Conservation (phyloP, 1,140 invertebrate species). For the Ditylenchus dipsaci region DNA sequence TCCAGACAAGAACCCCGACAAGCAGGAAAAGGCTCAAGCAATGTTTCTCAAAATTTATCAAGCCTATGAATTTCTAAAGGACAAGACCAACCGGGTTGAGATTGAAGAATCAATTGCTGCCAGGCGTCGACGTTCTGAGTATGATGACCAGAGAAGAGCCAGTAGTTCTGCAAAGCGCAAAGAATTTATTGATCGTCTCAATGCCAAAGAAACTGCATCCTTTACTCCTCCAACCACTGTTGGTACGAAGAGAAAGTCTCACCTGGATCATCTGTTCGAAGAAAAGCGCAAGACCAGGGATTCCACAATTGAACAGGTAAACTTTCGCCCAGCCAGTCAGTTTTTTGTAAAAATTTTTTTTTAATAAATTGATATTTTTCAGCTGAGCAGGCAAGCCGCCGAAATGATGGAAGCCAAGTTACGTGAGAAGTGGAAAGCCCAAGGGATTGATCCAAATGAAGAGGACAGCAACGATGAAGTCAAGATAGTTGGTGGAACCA, state of each 20-base stretch:
- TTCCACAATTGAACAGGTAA: background rate
- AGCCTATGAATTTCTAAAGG: constrained; percentile 28
- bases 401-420: constrained; percentile 21
- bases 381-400: constrained; percentile 13
- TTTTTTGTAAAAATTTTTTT: background rate
- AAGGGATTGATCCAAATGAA: background rate
- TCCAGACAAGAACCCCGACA: constrained; percentile 30
- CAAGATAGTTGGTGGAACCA: background rate
- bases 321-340: background rate
- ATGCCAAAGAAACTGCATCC: background rate
- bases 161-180: constrained; percentile 7
- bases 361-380: constrained; percentile 9
- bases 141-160: constrained; percentile 14
- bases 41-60: constrained; percentile 24
- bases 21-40: constrained; percentile 15
- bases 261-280: background rate
- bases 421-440: constrained; percentile 6
- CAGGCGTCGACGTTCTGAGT: constrained; percentile 11
- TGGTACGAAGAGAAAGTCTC: background rate
- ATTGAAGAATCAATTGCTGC: constrained; percentile 17
- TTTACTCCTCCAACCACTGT: background rate
- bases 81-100: constrained; percentile 1
- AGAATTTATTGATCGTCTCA: constrained; percentile 6
- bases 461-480: background rate
- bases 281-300: background rate